Conservation (phyloP, 2,888 invertebrate genomes). For the Miltochrista miniata region DNA sequence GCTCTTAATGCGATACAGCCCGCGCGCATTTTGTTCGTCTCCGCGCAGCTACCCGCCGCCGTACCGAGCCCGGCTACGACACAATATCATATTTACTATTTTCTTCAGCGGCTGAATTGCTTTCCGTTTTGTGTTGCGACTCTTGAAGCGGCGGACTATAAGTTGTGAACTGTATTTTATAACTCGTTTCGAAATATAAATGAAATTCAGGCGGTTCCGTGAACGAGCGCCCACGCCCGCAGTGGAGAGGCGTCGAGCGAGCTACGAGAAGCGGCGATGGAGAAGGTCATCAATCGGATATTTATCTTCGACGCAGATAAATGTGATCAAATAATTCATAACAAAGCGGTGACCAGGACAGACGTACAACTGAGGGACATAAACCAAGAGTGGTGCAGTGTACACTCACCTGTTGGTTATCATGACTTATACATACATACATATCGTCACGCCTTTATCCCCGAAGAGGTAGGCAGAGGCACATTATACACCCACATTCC, state of each 20-base stretch:
- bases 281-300: too few species aligned
- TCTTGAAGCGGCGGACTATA: slow-evolving; percentile 26
- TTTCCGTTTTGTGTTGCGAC: slow-evolving; percentile 42
- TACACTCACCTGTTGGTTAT: too few species aligned
- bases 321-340: too few species aligned
- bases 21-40: slow-evolving; percentile 11
- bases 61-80: slow-evolving; percentile 12
- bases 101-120: slow-evolving; percentile 44
- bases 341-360: too few species aligned
- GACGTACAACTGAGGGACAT: too few species aligned
- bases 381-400: too few species aligned
- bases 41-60: slow-evolving; percentile 4
- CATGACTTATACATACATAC: too few species aligned
- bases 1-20: slow-evolving; percentile 39
- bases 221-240: background rate
- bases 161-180: slow-evolving; percentile 28
- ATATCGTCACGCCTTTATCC: too few species aligned
- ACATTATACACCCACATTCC: too few species aligned
- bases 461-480: too few species aligned
- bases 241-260: background rate
- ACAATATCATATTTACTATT: slow-evolving; percentile 48
- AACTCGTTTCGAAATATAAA: slow-evolving; percentile 22
- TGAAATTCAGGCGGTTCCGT: slow-evolving; percentile 16
- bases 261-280: background rate
- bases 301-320: too few species aligned